phyloP scores from a whole-genome alignment of 2,797 vertebrate species.

The Chromis chromis region DNA sequence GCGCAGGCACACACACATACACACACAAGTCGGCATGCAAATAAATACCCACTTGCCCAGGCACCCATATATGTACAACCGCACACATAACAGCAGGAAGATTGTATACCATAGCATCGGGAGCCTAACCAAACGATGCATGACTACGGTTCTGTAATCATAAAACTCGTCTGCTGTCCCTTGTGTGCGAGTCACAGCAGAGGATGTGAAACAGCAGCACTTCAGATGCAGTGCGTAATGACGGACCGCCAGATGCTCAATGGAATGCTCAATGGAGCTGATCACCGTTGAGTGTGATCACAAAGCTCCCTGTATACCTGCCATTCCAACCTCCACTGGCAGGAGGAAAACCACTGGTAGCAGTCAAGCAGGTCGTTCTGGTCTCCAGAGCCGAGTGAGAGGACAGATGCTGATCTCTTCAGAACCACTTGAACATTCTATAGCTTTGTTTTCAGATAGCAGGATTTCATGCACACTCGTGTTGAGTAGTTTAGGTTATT shows the following conservation, averaged over 20 bases:
- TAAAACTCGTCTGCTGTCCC: constrained; percentile 68
- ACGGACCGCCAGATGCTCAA: constrained; percentile 75
- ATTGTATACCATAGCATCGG: constrained; percentile 55
- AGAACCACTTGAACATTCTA: constrained; percentile 43
- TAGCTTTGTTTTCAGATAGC: constrained; percentile 34
- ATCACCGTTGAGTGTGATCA: constrained; percentile 62
- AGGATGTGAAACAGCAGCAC: constrained; percentile 68
- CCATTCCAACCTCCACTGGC: constrained; percentile 52
- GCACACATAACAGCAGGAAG: constrained; percentile 49
- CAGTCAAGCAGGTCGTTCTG: constrained; percentile 40
- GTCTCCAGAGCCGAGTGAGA: constrained; percentile 45
- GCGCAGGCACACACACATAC: constrained; percentile 14
- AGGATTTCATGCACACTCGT: constrained; percentile 21
- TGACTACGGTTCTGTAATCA: constrained; percentile 70
- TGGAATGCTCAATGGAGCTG: constrained; percentile 74
- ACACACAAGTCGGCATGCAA: constrained; percentile 12
- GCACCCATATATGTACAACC: constrained; percentile 19
- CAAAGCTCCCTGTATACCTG: constrained; percentile 50
- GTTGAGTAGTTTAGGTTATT: constrained; percentile 17
- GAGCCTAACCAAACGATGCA: constrained; percentile 73
- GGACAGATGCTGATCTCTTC: constrained; percentile 64
- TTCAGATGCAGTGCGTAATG: constrained; percentile 72
- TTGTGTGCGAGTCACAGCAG: constrained; percentile 67
- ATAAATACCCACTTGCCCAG: constrained; percentile 26
- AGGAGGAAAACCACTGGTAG: constrained; percentile 38